Conservation (phyloP, 1,140 invertebrate species). For the Triops longicaudatus region DNA sequence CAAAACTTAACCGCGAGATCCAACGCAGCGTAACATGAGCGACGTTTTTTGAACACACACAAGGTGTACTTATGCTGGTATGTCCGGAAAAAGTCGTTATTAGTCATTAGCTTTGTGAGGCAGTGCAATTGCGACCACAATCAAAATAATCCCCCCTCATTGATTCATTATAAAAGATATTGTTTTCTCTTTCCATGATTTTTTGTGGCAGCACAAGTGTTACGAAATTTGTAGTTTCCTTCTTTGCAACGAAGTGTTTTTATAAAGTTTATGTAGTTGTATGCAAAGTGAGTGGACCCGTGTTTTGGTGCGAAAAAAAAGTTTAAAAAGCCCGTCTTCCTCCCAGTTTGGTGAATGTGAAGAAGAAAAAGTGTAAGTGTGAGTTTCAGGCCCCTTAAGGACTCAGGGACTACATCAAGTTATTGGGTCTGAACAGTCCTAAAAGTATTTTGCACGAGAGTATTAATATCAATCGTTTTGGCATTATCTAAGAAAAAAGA, state of each 20-base stretch:
- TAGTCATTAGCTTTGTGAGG: slow-evolving; percentile 15
- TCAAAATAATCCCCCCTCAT: slow-evolving; percentile 7
- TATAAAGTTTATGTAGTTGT: slow-evolving; percentile 13
- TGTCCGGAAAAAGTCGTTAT: not conserved
- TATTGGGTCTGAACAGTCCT: slow-evolving; percentile 14
- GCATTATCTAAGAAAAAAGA: not conserved
- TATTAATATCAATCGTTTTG: not conserved
- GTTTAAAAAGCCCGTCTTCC: not conserved
- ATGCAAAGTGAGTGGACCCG: not conserved
- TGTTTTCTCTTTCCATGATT: not conserved
- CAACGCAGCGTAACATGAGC: not conserved
- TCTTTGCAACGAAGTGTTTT: slow-evolving; percentile 8
- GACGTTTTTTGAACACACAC: not conserved
- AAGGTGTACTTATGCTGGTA: not conserved
- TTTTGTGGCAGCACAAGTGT: slow-evolving; percentile 12
- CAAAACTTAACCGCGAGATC: not conserved
- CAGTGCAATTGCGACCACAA: slow-evolving; percentile 14
- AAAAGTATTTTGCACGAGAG: slow-evolving; percentile 8
- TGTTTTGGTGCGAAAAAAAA: not conserved
- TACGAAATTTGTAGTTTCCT: slow-evolving; percentile 7
- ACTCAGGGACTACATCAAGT: slow-evolving; percentile 12
- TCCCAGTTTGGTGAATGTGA: not conserved
- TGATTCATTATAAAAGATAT: not conserved
- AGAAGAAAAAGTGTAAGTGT: not conserved
- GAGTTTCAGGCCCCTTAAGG: slow-evolving; percentile 7